phyloP scores from a whole-genome alignment of 2,113 vertebrate species.

The Albula glossodonta region DNA sequence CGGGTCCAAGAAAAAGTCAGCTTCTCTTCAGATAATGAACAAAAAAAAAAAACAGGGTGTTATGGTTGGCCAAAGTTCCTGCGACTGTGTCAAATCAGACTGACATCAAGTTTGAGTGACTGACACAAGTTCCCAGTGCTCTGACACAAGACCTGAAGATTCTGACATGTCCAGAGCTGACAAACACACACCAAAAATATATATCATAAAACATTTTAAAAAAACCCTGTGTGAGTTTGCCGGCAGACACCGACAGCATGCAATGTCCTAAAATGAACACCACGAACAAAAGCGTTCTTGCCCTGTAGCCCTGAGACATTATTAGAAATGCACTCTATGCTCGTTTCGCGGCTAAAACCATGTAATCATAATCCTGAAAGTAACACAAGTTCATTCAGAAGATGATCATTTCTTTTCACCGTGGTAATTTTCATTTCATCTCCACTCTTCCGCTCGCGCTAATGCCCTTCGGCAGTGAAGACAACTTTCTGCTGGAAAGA shows the following conservation, averaged over 20 bases:
- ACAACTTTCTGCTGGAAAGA: not conserved
- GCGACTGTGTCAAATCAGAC: not conserved
- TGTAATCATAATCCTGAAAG: conserved; percentile 11
- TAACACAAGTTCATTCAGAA: conserved; percentile 4
- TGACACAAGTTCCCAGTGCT: not conserved
- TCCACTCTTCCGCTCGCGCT: not conserved
- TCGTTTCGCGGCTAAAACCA: not conserved
- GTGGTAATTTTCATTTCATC: not conserved
- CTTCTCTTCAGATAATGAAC: not conserved
- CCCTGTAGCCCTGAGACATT: not conserved
- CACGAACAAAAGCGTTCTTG: not conserved
- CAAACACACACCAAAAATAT: not conserved
- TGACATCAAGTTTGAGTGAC: conserved; percentile 5
- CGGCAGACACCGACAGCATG: not conserved
- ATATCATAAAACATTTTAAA: not conserved
- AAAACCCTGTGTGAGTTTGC: not conserved
- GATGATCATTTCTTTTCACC: not conserved
- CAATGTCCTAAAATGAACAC: conserved; percentile 7
- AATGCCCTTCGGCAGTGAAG: not conserved
- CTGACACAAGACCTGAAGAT: not conserved
- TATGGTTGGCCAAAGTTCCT: not conserved
- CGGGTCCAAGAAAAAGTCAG: not conserved
- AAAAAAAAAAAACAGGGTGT: not conserved
- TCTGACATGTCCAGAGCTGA: not conserved
- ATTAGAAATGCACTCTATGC: not conserved